phyloP scores from a whole-genome alignment of 2,888 invertebrate species.

The Tanytarsus gracilentus region DNA sequence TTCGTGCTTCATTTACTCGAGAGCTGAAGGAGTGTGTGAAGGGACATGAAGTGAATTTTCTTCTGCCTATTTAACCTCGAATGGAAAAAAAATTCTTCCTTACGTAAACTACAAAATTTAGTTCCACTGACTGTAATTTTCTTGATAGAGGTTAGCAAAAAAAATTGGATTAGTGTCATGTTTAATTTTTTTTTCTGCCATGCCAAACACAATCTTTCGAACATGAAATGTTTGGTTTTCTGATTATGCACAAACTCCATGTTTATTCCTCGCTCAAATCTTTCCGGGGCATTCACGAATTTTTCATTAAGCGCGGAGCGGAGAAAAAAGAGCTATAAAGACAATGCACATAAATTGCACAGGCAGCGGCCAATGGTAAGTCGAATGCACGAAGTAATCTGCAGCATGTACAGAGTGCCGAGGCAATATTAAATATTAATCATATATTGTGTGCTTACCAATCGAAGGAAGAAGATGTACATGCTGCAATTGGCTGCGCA shows the following conservation, averaged over 20 bases:
- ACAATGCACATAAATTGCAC: too few relatives aligned
- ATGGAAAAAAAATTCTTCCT: not conserved
- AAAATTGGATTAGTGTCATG: not conserved
- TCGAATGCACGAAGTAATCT: not conserved
- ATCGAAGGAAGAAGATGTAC: not conserved
- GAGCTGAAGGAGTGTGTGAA: too few relatives aligned
- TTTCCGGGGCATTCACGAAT: conserved; percentile 10
- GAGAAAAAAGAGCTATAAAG: not conserved
- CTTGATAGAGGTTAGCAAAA: too few relatives aligned
- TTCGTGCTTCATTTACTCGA: not conserved
- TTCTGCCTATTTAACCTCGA: not conserved
- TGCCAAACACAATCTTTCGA: not conserved
- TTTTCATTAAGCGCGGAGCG: not conserved
- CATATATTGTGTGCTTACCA: not conserved
- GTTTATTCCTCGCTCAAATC: not conserved
- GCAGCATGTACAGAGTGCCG: not conserved
- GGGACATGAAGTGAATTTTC: not conserved
- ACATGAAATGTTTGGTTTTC: conserved; percentile 1
- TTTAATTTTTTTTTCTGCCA: not conserved
- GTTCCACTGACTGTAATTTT: not conserved
- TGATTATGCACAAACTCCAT: not conserved
- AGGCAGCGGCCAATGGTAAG: not conserved
- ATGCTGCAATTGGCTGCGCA: too few relatives aligned
- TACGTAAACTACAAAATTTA: not conserved
- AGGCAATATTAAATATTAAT: not conserved